A percentile compares a stretch with the other conserved stretches of the same genome.
These are phyloP conservation scores for Azemiops feae DNA, from an alignment of 2,113 vertebrate genomes.

Conservation along the genomic window DNA sequence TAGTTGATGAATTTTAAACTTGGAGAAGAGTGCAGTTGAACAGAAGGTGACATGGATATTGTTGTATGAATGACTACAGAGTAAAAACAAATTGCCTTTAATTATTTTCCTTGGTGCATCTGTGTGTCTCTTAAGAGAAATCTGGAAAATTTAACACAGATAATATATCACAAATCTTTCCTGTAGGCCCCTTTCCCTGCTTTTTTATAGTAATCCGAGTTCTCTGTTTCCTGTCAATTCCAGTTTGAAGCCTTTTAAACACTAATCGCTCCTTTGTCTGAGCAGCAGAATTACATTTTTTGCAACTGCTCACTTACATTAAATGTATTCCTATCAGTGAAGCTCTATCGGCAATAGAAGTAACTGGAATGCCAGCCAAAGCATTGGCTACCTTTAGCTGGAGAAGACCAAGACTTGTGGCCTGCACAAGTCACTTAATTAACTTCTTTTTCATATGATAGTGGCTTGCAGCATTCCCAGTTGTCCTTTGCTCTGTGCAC, in stretches of 20 bases:
- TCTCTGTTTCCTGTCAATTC: background rate
- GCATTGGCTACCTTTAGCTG: background rate
- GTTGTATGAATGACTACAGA: background rate
- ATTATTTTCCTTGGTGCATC: slow-evolving; percentile 3
- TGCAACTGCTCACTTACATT: background rate
- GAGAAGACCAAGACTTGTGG: background rate
- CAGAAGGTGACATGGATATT: slow-evolving; percentile 3
- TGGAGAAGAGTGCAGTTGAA: background rate
- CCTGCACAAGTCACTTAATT: background rate
- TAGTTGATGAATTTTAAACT: slow-evolving; percentile 23
- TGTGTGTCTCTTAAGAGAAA: background rate
- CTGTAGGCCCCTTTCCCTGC: too few relatives aligned
- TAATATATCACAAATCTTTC: background rate
- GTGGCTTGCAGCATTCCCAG: background rate
- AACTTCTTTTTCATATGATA: background rate
- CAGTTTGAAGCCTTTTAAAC: background rate
- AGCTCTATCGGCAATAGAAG: background rate
- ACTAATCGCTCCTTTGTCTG: background rate
- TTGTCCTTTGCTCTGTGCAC: background rate
- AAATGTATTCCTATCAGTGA: background rate
- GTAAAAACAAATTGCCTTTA: background rate
- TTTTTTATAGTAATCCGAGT: background rate
- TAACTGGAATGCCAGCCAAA: background rate
- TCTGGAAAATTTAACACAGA: background rate
- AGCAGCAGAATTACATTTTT: background rate